Evolutionary conservation across 2,888 invertebrate genomes (phyloP).

Genomic region (Argyresthia albistria): DNA sequence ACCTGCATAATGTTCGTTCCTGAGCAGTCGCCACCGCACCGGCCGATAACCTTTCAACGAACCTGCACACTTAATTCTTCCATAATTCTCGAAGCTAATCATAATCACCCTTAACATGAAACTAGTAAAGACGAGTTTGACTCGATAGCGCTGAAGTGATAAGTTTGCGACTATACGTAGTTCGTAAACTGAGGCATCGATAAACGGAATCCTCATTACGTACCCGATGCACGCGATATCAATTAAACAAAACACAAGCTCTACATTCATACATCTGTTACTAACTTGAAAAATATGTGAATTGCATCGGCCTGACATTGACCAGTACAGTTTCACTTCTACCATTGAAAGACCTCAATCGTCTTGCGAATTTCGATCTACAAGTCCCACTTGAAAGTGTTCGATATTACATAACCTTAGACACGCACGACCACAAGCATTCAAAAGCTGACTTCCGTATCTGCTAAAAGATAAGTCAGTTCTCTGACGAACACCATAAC

Average conservation of each 20-base stretch:
- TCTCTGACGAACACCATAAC: neutral
- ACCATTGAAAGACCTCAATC: no score
- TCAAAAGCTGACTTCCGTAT: neutral
- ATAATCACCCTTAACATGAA: neutral
- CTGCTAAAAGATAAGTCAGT: neutral
- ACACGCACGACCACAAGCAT: neutral
- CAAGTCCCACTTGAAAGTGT: no score
- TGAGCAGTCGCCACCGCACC: constrained; percentile 22
- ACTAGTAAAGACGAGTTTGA: neutral
- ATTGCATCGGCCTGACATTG: constrained; percentile 28
- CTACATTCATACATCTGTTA: constrained; percentile 18
- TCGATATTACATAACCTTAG: no score
- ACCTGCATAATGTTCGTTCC: constrained; percentile 52
- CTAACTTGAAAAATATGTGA: constrained; percentile 11
- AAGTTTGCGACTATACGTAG: constrained; percentile 13
- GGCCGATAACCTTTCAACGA: constrained; percentile 30
- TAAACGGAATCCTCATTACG: constrained; percentile 26
- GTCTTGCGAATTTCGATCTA: no score
- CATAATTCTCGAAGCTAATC: neutral
- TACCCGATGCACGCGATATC: constrained; percentile 34
- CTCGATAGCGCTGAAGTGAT: constrained; percentile 9
- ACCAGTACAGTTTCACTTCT: no score
- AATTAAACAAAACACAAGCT: constrained; percentile 42
- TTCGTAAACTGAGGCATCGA: constrained; percentile 20
- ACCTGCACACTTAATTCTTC: neutral